phyloP scores from a whole-genome alignment of 2,888 invertebrate species.

The Patella ulyssiponensis region DNA sequence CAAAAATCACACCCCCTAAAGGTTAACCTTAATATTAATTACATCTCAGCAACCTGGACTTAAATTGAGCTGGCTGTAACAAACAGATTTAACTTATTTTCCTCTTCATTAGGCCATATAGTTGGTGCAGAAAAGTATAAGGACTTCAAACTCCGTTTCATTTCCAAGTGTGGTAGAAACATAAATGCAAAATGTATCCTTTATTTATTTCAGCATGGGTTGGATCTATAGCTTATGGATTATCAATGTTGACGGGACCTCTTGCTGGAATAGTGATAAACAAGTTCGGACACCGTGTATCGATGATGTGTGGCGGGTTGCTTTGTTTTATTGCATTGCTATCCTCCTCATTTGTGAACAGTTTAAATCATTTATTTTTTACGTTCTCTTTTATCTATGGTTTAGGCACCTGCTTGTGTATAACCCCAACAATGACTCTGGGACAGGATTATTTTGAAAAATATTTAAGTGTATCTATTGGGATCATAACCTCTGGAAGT shows the following conservation, averaged over 20 bases:
- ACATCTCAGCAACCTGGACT: too few species aligned
- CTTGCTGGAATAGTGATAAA: constrained; percentile 49
- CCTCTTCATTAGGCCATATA: too few species aligned
- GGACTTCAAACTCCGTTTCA: too few species aligned
- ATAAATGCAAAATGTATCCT: too few species aligned
- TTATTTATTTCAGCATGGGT: constrained; percentile 58
- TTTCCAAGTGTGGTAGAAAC: too few species aligned
- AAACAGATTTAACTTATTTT: too few species aligned
- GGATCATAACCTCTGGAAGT: constrained; percentile 59
- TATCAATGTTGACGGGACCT: constrained; percentile 60
- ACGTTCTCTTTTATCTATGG: constrained; percentile 62
- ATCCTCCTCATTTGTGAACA: constrained; percentile 51
- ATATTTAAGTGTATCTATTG: constrained; percentile 57
- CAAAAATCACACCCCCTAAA: too few species aligned
- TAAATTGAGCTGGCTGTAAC: too few species aligned
- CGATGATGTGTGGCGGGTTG: constrained; percentile 50
- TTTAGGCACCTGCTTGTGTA: constrained; percentile 56
- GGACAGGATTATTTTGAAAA: constrained; percentile 60
- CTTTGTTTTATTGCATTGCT: constrained; percentile 54
- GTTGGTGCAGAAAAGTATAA: too few species aligned
- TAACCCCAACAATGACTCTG: constrained; percentile 63
- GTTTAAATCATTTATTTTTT: constrained; percentile 46
- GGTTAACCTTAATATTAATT: too few species aligned
- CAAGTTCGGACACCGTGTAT: constrained; percentile 47
- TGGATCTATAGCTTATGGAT: constrained; percentile 59